Evolutionary conservation across 2,113 vertebrate genomes (phyloP).

Genomic region (Melanostigma gelatinosum): DNA sequence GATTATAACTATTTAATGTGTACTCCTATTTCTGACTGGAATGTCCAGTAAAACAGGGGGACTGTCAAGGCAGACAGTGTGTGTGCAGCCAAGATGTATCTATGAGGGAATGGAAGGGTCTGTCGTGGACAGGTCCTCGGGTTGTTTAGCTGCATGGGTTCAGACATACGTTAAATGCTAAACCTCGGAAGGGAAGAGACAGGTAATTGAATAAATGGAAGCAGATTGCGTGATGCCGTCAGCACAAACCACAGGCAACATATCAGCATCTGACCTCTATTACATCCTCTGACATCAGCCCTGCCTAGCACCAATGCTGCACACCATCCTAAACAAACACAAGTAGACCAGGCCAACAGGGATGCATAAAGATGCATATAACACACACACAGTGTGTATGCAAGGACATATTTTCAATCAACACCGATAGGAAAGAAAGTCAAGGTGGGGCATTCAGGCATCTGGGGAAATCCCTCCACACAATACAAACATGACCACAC

Average conservation of each 20-base stretch:
- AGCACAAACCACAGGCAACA: constrained; percentile 71
- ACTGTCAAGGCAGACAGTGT: background rate
- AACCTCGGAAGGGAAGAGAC: constrained; percentile 71
- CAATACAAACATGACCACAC: constrained; percentile 2
- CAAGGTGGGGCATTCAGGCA: constrained; percentile 3
- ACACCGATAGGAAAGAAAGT: constrained; percentile 2
- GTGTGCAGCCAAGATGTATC: constrained; percentile 24
- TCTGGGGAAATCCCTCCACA: background rate
- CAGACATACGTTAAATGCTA: constrained; percentile 75
- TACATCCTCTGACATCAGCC: constrained; percentile 66
- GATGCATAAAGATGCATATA: constrained; percentile 11
- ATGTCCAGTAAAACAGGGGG: constrained; percentile 6
- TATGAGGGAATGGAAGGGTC: constrained; percentile 58
- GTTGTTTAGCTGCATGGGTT: constrained; percentile 68
- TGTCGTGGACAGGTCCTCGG: constrained; percentile 57
- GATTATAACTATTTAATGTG: constrained; percentile 7
- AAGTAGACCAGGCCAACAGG: background rate
- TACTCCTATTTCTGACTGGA: background rate
- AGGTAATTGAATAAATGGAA: constrained; percentile 79
- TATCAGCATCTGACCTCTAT: constrained; percentile 76
- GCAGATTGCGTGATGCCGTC: constrained; percentile 76
- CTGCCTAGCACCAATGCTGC: constrained; percentile 23
- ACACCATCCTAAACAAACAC: constrained; percentile 41
- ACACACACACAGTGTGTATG: background rate
- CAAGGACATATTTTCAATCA: constrained; percentile 8